Percentiles rank a stretch among this genome's conserved stretches.
Conservation (phyloP, 1,140 invertebrate genomes). For the Lepidurus arcticus region DNA sequence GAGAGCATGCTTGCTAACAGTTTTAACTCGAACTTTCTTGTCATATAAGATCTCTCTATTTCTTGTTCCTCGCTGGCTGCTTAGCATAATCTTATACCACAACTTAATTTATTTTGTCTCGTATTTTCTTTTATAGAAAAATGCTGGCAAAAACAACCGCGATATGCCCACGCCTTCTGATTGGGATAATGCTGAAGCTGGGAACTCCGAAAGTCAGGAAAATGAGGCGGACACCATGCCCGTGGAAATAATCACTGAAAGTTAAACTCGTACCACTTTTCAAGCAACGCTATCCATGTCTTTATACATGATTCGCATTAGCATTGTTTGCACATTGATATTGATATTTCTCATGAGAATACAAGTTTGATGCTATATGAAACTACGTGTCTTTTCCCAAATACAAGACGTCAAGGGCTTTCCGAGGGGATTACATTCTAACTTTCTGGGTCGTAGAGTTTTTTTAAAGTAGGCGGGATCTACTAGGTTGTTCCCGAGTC, state of each 20-base stretch:
- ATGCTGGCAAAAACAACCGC: background rate
- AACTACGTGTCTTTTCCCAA: too few species aligned
- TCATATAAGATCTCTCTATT: background rate
- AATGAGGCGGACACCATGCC: slow-evolving; percentile 1
- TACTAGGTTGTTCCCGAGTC: background rate
- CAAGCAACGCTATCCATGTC: background rate
- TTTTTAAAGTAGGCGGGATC: background rate
- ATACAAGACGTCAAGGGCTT: too few species aligned
- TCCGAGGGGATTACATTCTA: too few species aligned
- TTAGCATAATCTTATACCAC: too few species aligned
- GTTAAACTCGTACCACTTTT: background rate
- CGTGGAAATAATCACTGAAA: background rate
- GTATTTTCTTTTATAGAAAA: background rate
- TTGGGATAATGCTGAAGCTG: background rate
- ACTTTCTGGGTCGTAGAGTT: too few species aligned
- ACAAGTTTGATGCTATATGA: too few species aligned
- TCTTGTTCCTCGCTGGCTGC: background rate
- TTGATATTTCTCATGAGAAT: background rate
- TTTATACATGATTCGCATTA: background rate
- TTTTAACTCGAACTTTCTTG: background rate
- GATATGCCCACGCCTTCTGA: slow-evolving; percentile 13
- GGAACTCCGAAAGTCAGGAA: background rate
- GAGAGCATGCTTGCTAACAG: background rate
- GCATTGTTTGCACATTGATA: background rate
- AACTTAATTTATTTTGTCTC: background rate